phyloP scores from a whole-genome alignment of 2,888 invertebrate species.

The Eumerus sabulonum region DNA sequence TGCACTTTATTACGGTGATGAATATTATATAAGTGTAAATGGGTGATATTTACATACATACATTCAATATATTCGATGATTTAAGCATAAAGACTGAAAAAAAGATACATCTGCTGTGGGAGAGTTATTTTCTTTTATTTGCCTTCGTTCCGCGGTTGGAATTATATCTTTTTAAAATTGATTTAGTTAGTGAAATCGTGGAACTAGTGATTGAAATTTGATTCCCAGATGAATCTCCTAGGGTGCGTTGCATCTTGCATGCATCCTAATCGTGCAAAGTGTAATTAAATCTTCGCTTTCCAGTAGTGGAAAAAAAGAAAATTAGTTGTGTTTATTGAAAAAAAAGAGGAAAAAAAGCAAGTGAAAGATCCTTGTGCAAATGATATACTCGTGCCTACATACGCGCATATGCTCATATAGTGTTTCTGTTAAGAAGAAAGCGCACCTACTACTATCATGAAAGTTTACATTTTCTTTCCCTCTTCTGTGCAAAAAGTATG shows the following conservation, averaged over 20 bases:
- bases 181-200: slow-evolving; percentile 24
- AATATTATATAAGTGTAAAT: slow-evolving; percentile 56
- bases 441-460: slow-evolving; percentile 43
- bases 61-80: not conserved
- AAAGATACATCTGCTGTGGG: no score
- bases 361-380: slow-evolving; percentile 42
- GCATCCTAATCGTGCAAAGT: slow-evolving; percentile 2
- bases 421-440: slow-evolving; percentile 49
- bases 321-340: slow-evolving; percentile 19
- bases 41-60: slow-evolving; percentile 21
- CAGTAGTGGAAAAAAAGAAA: slow-evolving; percentile 9
- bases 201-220: not conserved
- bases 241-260: not conserved
- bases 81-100: slow-evolving; percentile 13
- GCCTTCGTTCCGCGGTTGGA: slow-evolving; percentile 13
- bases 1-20: slow-evolving; percentile 36
- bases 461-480: slow-evolving; percentile 10
- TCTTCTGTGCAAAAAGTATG: slow-evolving; percentile 46
- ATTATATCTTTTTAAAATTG: slow-evolving; percentile 27
- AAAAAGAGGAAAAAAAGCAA: not conserved
- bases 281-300: slow-evolving; percentile 6
- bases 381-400: slow-evolving; percentile 35
- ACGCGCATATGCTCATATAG: slow-evolving; percentile 33
- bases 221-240: not conserved
- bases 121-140: slow-evolving; percentile 1